Evolutionary conservation across 2,113 vertebrate species (phyloP), one percentile per base, ranked within the genome.

Genomic region (Tetrax tetrax): DNA sequence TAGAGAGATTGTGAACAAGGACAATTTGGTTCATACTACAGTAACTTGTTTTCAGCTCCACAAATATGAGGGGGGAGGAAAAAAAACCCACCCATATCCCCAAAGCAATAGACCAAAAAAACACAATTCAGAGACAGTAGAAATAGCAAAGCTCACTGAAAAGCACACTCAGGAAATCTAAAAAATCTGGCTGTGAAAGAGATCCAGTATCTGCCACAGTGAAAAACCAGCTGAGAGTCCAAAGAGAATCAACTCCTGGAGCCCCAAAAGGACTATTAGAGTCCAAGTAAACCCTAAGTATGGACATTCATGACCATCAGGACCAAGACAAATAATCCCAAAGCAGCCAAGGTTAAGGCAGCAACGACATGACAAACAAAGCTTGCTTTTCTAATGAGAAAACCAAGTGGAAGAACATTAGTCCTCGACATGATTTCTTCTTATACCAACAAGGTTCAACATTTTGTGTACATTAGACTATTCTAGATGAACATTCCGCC

Each of bases 71-170:
- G 0, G 47, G 7, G 8, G 5, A 37, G 27, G 0, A 21, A 35
- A 72, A 13, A 16, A 31, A 29, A 38, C 10, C n/a, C n/a, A 5
- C 29, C 17, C 61, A 53, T 63, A 64, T 13, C n/a, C 61, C 25
- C 25, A 77, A 87, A 94, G 71, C 50, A 68, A 89, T 72, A 94
- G 84, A 84, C 84, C 69, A 91, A 6, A 2, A 41, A 88, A 84
- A 74, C 56, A 66, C 43, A 54, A n/a, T 87, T 8, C 60, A 70
- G 54, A 87, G 76, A 78, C 4, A 69, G 72, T 48, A 89, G 87
- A 95, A 93, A 72, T 33, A 89, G 54, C 68, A 84, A 83, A 93
- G 68, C 21, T 91, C 54, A 80, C 72, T 74, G 69, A 89, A 89
- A 89, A 93, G 29, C 72, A 65, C 6, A 8, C 43, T 69, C 59